Base-by-base conservation (phyloP, 2,888 invertebrate species). In the Drosophila anceps region DNA sequence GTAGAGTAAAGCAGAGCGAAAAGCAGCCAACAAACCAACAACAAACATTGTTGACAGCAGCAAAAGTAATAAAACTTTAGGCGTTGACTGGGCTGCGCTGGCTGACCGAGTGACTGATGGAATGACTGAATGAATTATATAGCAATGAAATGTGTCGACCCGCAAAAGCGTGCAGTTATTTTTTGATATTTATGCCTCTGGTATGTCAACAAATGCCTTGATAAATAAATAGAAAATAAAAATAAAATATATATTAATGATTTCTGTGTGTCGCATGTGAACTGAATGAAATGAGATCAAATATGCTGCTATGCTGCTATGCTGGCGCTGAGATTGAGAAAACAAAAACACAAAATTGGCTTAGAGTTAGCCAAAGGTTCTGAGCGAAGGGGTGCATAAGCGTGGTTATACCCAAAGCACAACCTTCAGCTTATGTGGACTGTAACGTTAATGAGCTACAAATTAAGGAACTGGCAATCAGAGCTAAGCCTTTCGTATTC, bases 41-140 rank as follows among this genome's bases (percentile, higher is more conserved):
- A 64, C 66, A 61, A 85, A 84, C 80, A 74, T 82, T 80, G 84
- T 85, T 84, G 84, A 85, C 84, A 85, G 80, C 79, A 85, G 74
- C 76, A 84, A 86, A 84, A 84, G 84, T 86, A 84, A 84, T 84
- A 84, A 86, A 84, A 84, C 84, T 84, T 86, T 85, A 84, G 86
- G 84, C 81, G 82, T 82, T 81, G 86, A 80, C 84, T 78, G 64
- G 53, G 53, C 46, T 24, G 65, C 43, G 58, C 57, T 59, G 81
- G 46, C 51, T 71, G 81, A 54, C 20, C 43, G 57, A 61, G 44
- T 74, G 83, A 73, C 72, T 76, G 81, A 57, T 59, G 44, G 75
- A 75, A 62, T 58, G 68, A 66, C 69, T 65, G 77, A 71, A 70
- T 73, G 78, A 79, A 75, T 80, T 83, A 67, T 74, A 61, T 70